Conservation (phyloP, 2,797 vertebrate genomes). For the Jordanella pulchra region DNA sequence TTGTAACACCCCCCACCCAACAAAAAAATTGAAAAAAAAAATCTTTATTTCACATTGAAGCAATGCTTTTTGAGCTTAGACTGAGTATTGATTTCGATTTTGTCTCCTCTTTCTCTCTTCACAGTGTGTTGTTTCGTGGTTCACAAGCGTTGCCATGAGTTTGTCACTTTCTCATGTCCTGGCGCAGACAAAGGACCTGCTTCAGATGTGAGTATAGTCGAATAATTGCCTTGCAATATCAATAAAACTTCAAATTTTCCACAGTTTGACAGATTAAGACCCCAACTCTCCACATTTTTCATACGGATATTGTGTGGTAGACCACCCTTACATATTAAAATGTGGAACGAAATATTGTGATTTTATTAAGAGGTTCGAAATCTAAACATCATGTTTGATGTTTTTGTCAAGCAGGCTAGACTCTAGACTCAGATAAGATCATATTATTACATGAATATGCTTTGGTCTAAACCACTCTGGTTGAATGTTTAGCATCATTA, state of each 20-base stretch:
- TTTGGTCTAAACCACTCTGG: not conserved
- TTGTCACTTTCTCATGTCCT: constrained; percentile 95
- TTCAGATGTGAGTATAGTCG: constrained; percentile 89
- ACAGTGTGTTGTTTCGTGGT: constrained; percentile 97
- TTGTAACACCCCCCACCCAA: no score
- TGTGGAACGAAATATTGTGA: not conserved
- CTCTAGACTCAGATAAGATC: not conserved
- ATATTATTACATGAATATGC: not conserved
- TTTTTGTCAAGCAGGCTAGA: not conserved
- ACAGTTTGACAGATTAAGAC: no score
- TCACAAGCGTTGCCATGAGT: constrained; percentile 97
- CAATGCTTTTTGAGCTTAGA: not conserved
- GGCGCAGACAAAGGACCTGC: constrained; percentile 94
- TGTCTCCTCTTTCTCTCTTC: constrained; percentile 24
- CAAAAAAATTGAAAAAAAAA: no score
- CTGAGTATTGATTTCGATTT: not conserved
- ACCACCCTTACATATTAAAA: not conserved
- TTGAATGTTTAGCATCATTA: not conserved
- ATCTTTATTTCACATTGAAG: not conserved
- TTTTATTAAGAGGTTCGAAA: not conserved
- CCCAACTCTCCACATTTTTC: not conserved
- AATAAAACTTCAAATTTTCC: not conserved
- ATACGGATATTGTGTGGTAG: no score
- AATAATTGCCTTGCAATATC: not conserved
- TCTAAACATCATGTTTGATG: not conserved